Evolutionary conservation across 2,797 vertebrate species (phyloP).

Genomic region (Euthynnus affinis): DNA sequence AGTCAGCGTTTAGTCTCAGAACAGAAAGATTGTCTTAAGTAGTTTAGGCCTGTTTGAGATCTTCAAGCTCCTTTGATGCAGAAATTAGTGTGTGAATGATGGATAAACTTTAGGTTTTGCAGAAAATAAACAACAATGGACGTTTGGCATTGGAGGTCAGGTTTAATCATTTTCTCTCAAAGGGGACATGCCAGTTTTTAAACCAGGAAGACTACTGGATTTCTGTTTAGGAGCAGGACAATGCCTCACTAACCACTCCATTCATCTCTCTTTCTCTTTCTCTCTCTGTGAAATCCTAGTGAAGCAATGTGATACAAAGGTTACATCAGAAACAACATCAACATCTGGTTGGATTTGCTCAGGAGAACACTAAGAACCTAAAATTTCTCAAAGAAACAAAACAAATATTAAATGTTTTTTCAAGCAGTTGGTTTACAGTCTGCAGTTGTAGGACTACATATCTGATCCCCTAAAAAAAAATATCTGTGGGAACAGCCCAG

Average conservation of each 20-base stretch:
- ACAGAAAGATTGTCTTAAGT: background rate
- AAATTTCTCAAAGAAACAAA: background rate
- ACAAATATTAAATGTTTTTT: background rate
- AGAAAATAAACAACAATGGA: background rate
- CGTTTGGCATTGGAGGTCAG: background rate
- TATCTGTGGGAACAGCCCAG: slow-evolving; percentile 74
- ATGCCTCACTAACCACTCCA: slow-evolving; percentile 46
- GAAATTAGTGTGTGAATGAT: background rate
- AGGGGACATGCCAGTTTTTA: slow-evolving; percentile 1
- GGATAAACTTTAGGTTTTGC: background rate
- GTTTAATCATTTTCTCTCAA: background rate
- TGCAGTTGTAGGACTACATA: background rate
- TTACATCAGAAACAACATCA: slow-evolving; percentile 80
- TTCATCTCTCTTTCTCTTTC: slow-evolving; percentile 30
- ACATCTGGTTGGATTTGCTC: slow-evolving; percentile 30
- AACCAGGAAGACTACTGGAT: slow-evolving; percentile 18
- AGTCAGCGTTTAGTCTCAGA: background rate
- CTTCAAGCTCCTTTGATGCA: background rate
- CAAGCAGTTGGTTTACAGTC: background rate
- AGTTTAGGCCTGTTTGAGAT: background rate
- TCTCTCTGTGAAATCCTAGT: slow-evolving; percentile 28
- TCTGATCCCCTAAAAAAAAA: background rate
- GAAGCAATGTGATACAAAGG: slow-evolving; percentile 68
- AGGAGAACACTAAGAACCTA: background rate
- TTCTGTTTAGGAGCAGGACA: slow-evolving; percentile 45